phyloP scores from a whole-genome alignment of 2,888 invertebrate species.

The Hirtodrosophila cameraria region DNA sequence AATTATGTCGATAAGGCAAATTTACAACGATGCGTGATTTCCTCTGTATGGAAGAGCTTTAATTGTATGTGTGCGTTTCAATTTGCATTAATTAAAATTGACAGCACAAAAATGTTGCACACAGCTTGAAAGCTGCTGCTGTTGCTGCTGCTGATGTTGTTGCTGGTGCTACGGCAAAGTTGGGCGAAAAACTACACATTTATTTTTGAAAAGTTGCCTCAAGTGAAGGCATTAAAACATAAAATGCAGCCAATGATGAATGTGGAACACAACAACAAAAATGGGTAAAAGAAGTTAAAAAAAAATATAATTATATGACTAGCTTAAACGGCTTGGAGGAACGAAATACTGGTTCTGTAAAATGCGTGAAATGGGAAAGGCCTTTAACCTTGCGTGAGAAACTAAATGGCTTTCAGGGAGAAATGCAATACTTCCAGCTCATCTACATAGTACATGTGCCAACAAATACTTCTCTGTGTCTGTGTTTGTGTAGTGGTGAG shows the following conservation, averaged over 20 bases:
- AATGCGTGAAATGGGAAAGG: slow-evolving; percentile 56
- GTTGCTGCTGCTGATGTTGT: too few relatives aligned
- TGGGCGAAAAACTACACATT: slow-evolving; percentile 25
- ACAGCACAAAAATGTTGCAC: slow-evolving; percentile 60
- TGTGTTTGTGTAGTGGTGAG: slow-evolving; percentile 8
- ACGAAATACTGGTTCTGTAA: slow-evolving; percentile 35
- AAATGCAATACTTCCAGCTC: slow-evolving; percentile 17
- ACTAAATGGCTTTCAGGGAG: slow-evolving; percentile 21
- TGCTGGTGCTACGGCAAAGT: neutral
- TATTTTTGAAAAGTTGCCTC: slow-evolving; percentile 42
- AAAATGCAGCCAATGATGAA: slow-evolving; percentile 46
- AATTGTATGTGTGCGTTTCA: slow-evolving; percentile 44
- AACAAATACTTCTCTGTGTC: neutral
- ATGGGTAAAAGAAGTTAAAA: slow-evolving; percentile 18
- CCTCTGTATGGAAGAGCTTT: slow-evolving; percentile 1
- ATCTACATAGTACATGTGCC: neutral
- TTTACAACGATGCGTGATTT: slow-evolving; percentile 39
- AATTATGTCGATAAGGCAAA: slow-evolving; percentile 72
- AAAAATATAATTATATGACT: slow-evolving; percentile 65
- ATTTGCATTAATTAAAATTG: slow-evolving; percentile 67
- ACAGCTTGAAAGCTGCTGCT: slow-evolving; percentile 27
- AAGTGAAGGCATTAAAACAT: slow-evolving; percentile 40
- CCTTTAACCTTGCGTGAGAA: slow-evolving; percentile 44
- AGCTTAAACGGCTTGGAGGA: slow-evolving; percentile 31
- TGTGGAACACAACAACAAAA: slow-evolving; percentile 29